A percentile compares a stretch with the other conserved stretches of the same genome.
These are phyloP conservation scores for Poicephalus meyeri DNA, from an alignment of 2,113 vertebrate genomes.

Conservation along the genomic window DNA sequence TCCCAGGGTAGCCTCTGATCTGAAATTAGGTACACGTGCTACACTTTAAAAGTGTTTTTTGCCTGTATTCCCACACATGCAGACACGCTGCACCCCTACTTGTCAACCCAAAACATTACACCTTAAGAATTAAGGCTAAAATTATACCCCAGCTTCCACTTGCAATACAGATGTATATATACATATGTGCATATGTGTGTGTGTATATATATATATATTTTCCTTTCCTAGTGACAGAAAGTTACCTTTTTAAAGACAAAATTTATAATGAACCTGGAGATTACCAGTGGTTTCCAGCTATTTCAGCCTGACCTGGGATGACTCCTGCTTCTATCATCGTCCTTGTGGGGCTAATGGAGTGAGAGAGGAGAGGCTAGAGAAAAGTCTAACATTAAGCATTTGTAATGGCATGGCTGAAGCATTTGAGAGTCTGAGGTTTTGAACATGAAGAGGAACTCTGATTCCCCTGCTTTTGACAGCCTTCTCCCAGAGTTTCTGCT, in stretches of 20 bases:
- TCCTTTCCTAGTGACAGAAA: not conserved
- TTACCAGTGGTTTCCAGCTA: not conserved
- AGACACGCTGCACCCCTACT: not conserved
- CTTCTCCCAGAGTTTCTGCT: conserved; percentile 12
- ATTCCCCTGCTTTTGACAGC: not conserved
- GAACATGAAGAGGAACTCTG: conserved; percentile 3
- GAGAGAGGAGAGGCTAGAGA: not conserved
- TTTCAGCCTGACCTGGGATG: conserved; percentile 14
- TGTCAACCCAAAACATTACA: not conserved
- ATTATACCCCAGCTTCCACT: not conserved
- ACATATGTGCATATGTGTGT: too few species aligned
- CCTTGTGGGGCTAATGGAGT: not conserved
- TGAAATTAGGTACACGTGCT: not conserved
- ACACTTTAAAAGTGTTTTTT: not conserved
- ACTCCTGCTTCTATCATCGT: not conserved
- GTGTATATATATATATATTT: not conserved
- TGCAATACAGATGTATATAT: not conserved
- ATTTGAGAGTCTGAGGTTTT: not conserved
- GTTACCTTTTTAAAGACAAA: not conserved
- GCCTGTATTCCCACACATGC: not conserved
- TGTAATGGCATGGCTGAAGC: not conserved
- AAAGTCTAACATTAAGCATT: not conserved
- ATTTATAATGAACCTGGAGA: not conserved
- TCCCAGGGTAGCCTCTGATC: not conserved
- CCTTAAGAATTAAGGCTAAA: not conserved